Conservation (phyloP, 2,113 vertebrate species). For the Hydropotes inermis region DNA sequence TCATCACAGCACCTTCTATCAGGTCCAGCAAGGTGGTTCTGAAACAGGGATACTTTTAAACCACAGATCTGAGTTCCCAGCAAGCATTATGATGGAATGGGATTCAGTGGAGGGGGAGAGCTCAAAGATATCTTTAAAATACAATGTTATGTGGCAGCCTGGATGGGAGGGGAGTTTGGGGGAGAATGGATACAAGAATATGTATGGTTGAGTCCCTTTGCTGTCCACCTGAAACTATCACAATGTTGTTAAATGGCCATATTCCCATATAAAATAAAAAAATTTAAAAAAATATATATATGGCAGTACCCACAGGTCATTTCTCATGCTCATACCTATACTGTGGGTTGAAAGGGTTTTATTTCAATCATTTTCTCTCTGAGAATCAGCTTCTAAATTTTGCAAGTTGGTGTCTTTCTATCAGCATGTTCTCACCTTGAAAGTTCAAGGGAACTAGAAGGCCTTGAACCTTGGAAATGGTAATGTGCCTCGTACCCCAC, state of each 20-base stretch:
- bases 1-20: neutral
- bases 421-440: neutral
- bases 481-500: neutral
- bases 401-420: neutral
- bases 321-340: neutral
- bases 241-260: neutral
- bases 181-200: neutral
- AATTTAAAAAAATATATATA: neutral
- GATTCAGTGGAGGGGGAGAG: neutral
- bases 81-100: neutral
- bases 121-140: neutral
- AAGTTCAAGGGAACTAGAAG: neutral
- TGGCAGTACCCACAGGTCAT: neutral
- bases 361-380: conserved; percentile 9
- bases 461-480: neutral
- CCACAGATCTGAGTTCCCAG: neutral
- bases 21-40: neutral
- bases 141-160: neutral
- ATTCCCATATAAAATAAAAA: neutral
- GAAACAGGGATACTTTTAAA: neutral
- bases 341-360: neutral
- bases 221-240: neutral
- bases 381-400: neutral
- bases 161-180: neutral
- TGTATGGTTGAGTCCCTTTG: neutral